Conservation (phyloP, 2,888 invertebrate species). For the Chrysodeixis includens region DNA sequence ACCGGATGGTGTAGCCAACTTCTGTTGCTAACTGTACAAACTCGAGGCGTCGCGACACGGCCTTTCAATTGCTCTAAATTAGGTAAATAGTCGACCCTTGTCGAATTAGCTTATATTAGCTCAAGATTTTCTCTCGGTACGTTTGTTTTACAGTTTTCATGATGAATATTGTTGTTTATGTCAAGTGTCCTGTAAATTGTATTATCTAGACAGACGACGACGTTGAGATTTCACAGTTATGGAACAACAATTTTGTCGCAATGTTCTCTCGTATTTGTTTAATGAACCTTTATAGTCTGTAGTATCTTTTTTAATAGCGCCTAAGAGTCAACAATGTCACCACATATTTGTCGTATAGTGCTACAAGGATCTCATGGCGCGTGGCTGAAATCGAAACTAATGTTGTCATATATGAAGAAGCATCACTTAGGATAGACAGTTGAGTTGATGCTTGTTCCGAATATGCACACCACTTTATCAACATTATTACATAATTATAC, state of each 20-base stretch:
- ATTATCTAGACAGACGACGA: background rate
- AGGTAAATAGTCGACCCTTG: constrained; percentile 76
- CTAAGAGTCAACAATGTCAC: too few species aligned
- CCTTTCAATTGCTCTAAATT: constrained; percentile 80
- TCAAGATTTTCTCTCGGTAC: constrained; percentile 58
- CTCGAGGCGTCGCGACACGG: constrained; percentile 65
- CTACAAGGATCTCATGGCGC: too few species aligned
- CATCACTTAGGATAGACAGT: too few species aligned
- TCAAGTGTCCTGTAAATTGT: constrained; percentile 17
- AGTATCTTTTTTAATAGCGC: too few species aligned
- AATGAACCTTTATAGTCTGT: too few species aligned
- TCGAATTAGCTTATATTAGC: constrained; percentile 72
- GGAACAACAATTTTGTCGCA: background rate
- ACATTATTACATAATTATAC: too few species aligned
- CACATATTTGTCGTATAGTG: too few species aligned
- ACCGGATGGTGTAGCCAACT: too few species aligned
- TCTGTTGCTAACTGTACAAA: constrained; percentile 16
- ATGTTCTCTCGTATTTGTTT: background rate
- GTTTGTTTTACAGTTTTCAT: constrained; percentile 36
- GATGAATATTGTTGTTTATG: constrained; percentile 16
- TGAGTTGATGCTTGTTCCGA: too few species aligned
- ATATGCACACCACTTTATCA: too few species aligned
- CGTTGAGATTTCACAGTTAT: background rate
- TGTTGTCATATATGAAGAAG: too few species aligned
- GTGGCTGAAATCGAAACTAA: too few species aligned